Base-by-base conservation (phyloP, 2,113 vertebrate species). In the Nerophis ophidion region DNA sequence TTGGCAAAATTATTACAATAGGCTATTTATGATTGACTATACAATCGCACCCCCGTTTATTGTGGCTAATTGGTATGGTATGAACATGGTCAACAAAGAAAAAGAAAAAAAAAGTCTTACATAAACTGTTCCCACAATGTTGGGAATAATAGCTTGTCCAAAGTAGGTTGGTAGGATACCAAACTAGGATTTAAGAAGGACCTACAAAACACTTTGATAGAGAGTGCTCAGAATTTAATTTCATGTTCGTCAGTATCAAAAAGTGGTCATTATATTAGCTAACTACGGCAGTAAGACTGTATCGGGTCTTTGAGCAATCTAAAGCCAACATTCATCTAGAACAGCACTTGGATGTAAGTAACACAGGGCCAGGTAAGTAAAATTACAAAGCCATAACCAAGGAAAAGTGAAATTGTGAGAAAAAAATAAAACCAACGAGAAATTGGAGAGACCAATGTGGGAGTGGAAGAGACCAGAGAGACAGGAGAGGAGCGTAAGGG, bases 401-500 rank as follows among this genome's bases (percentile, higher is more conserved):
- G 54, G 17, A 48, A 52, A 36, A 65, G 49, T 5, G 59, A 42
- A 75, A 69, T 9, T 56, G 66, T 63, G 61, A 79, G 71, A 81
- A 70, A 12, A 44, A 44, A 17, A 61, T 16, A 42, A 1, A 61
- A 69, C 60, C 50, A 60, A 48, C 16, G 1, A 40, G 34, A 42
- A 36, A 45, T 46, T 52, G 26, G 65, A 40, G 46, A 66, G 49
- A 67, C 2, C 4, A 50, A 54, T 51, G 52, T 10, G 55, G 42
- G 47, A 54, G 48, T 14, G 48, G 16, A 50, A 47, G 49, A 48
- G 49, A 59, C 53, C 36, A 38, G 70, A 49, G 63, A 72, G 62
- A 75, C 48, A 48, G 67, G 61, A 73, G 55, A 74, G 68, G 62
- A 73, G 65, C 70, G 61, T 74, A 63, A 53, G 70, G 69, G 82